Base-by-base conservation (phyloP, 2,888 invertebrate species). In the Aplocera efformata region DNA sequence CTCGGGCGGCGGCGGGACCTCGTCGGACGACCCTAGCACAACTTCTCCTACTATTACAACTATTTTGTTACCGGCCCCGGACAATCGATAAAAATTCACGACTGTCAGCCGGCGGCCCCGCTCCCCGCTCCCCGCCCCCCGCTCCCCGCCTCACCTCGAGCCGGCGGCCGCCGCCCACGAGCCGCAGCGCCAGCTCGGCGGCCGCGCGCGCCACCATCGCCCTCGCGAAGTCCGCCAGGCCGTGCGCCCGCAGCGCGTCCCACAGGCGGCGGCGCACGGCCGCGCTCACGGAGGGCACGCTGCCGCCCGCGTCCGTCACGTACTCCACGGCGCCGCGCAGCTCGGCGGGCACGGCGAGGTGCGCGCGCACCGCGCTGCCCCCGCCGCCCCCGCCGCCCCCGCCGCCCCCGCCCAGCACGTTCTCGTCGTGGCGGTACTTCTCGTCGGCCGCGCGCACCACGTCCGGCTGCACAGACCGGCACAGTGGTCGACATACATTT, bases 141-240 rank as follows among this genome's bases (percentile, higher is more conserved):
- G n/a, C n/a, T n/a, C n/a, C n/a, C n/a, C n/a, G n/a, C n/a, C n/a
- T n/a, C n/a, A n/a, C n/a, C n/a, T 94, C 95, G 40, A 97, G 88
- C 36, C 96, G 89, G 61, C 96, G 93, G 23, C 93, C 94, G 34
- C 97, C 97, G 25, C 97, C 97, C 42, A 95, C 83, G 34, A 97
- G 86, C 57, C 79, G 75, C 68, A 79, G 90, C 47, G 94, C 93
- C 84, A 97, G 93, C 83, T 97, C 97, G 39, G 94, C 92, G 17
- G 94, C 93, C 27, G 95, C 96, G 50, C 97, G 91, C 27, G 96
- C 96, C 68, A 96, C 89, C 66, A 96, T 90, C 77, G 95, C 94
- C 84, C 38, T 93, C 49, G 90, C 81, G 42, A 41, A 37, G 68
- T 90, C 62, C 26, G 42, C 56, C 57, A 96, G 80, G 45, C 91